Base-by-base conservation (phyloP, 2,888 invertebrate species). In the Cantharis lateralis region DNA sequence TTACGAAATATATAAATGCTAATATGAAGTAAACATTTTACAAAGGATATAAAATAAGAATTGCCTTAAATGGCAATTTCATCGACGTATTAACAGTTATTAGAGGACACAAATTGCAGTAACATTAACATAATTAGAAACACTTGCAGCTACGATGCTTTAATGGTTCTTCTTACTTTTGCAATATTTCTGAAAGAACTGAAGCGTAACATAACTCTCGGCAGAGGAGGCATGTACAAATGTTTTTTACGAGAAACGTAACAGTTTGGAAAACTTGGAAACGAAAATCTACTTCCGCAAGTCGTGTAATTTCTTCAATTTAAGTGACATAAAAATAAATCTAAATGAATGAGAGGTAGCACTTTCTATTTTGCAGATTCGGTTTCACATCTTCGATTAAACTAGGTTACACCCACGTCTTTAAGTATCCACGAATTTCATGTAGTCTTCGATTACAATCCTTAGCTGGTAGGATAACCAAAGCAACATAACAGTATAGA, bases 281-380 rank as follows among this genome's bases (percentile, higher is more conserved):
- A 80, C 80, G 80, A 81, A 78, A 79, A 77, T 76, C 74, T 64
- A 76, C 78, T 78, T 79, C 77, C 77, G 74, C 74, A 76, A 79
- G 71, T 81, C 79, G 77, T 79, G 79, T 79, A 79, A 66, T 78
- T 78, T 81, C 79, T 77, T 76, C 79, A 77, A 76, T 75, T 75
- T 80, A 78, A 80, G 75, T 78, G 82, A 82, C 81, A 80, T 81
- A 82, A 81, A 82, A 80, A 82, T 81, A 81, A 82, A 82, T 82
- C 79, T 80, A 78, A 74, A 76, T 75, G 78, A 81, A 80, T 79
- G 78, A 80, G 80, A 81, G 81, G 82, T 82, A 80, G 82, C 82
- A 83, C 83, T 83, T 83, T 83, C 83, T 83, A 83, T 83, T 83
- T 83, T 80, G 80, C 81, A 80, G 79, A 78, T 77, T 80, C 80